phyloP scores from a whole-genome alignment of 1,140 invertebrate species.

The silkworm (Bombyx mori) region ASM3026992v2 NC_085111.1:2627001-2627500 shows the following conservation, averaged over 20 bases:
- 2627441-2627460: constrained; percentile 39
- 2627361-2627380: not conserved
- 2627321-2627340: constrained; percentile 1
- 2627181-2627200: not conserved
- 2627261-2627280: constrained; percentile 2
- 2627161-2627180: not conserved
- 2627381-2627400: constrained; percentile 10
- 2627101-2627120: not conserved
- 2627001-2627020: not conserved
- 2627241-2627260: not conserved
- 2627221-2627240: not conserved
- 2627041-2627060: not conserved
- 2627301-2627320: not conserved
- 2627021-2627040: not conserved
- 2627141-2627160: not conserved
- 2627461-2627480: constrained; percentile 43
- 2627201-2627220: not conserved
- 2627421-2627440: constrained; percentile 5
- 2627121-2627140: not conserved
- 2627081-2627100: not conserved
- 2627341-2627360: not conserved
- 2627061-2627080: not conserved
- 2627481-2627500: constrained; percentile 28
- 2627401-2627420: not conserved
- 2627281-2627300: not conserved